Evolutionary conservation across 2,888 invertebrate genomes (phyloP).

Genomic region (Eremobia ochroleuca): DNA sequence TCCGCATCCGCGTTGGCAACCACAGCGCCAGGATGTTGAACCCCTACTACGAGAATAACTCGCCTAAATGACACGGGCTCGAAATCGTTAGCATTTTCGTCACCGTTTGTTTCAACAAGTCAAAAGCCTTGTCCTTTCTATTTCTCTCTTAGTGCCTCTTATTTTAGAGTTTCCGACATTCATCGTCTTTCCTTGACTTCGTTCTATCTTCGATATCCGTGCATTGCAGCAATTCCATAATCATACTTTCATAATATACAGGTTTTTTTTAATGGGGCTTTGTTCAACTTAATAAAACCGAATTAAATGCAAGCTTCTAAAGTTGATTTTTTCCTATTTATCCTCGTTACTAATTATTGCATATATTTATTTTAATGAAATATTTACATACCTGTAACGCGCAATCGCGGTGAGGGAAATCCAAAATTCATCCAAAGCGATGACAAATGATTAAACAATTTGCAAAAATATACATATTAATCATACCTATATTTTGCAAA

Average conservation of each 20-base stretch:
- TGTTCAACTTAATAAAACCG: neutral
- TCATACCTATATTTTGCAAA: neutral
- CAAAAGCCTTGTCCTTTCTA: constrained; percentile 9
- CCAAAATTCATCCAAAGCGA: constrained; percentile 2
- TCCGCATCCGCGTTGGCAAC: constrained; percentile 82
- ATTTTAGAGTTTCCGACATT: neutral
- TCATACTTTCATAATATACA: neutral
- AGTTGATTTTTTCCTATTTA: neutral
- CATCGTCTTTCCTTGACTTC: neutral
- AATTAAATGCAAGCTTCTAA: neutral
- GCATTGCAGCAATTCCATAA: neutral
- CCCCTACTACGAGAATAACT: constrained; percentile 70
- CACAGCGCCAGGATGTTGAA: constrained; percentile 66
- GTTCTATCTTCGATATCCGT: neutral
- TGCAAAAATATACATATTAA: neutral
- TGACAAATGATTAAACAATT: neutral
- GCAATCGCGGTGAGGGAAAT: neutral
- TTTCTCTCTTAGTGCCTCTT: neutral
- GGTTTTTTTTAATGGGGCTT: neutral
- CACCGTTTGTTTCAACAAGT: constrained; percentile 23
- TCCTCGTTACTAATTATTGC: neutral
- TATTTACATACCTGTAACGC: neutral
- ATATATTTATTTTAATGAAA: neutral
- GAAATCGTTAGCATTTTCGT: constrained; percentile 43
- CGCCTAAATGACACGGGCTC: constrained; percentile 65